A percentile compares a stretch with the other conserved stretches of the same genome.
These are phyloP conservation scores for Tenthredo notha DNA, from an alignment of 2,888 invertebrate species.

Conservation along the genomic window DNA sequence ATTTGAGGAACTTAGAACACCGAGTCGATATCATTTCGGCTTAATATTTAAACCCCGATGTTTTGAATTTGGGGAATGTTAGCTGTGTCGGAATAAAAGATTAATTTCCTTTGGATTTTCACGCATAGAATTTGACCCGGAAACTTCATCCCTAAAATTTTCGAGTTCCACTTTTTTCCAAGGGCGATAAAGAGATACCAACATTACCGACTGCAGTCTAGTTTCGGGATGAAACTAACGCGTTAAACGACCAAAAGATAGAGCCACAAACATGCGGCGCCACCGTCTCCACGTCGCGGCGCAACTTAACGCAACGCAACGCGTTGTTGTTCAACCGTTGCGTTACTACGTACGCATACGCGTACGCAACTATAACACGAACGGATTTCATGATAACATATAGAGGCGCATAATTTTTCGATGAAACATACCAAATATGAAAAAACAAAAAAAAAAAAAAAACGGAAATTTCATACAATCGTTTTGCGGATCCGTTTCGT, in stretches of 20 bases:
- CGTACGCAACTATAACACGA: constrained; percentile 45
- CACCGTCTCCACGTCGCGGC: constrained; percentile 35
- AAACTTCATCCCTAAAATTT: not conserved
- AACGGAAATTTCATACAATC: not conserved
- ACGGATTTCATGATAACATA: not conserved
- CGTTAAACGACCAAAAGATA: constrained; percentile 69
- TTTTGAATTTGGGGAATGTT: too few relatives aligned
- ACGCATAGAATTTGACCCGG: not conserved
- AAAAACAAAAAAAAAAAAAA: constrained; percentile 50
- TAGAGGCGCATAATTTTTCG: constrained; percentile 53
- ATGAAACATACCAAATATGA: not conserved
- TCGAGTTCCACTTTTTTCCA: constrained; percentile 1
- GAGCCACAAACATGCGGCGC: constrained; percentile 67
- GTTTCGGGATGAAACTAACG: constrained; percentile 59
- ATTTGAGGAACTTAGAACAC: not conserved
- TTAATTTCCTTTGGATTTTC: not conserved
- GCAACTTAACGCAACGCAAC: not conserved
- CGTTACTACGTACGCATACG: constrained; percentile 46
- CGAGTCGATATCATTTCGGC: not conserved
- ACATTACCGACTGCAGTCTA: constrained; percentile 68
- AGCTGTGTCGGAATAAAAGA: not conserved
- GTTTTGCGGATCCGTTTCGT: too few relatives aligned
- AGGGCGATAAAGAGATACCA: constrained; percentile 57
- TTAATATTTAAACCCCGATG: too few relatives aligned
- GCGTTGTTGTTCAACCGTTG: not conserved